Percentiles rank a stretch among this genome's conserved stretches.
Conservation (phyloP, 2,888 invertebrate genomes). For the Abrostola triplasia region DNA sequence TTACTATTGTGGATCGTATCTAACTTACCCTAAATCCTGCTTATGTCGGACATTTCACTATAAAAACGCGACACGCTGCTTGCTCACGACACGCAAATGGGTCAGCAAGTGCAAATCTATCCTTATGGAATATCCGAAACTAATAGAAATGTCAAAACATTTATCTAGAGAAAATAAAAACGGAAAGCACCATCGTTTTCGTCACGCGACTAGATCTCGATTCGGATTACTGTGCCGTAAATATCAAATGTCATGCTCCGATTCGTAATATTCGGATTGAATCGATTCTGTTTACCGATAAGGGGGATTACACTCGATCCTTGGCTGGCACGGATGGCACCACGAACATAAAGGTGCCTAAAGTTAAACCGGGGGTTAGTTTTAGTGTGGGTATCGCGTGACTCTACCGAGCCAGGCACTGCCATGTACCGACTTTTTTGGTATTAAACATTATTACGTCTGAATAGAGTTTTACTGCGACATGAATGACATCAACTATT, state of each 20-base stretch:
- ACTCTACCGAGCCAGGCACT: conserved; percentile 70
- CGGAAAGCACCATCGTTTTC: conserved; percentile 69
- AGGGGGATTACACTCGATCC: conserved; percentile 82
- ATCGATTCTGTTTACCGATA: conserved; percentile 86
- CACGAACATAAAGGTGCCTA: conserved; percentile 77
- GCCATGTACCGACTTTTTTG: conserved; percentile 73
- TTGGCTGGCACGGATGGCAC: conserved; percentile 83
- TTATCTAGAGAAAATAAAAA: conserved; percentile 72
- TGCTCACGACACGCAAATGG: not conserved
- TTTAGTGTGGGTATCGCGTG: conserved; percentile 78
- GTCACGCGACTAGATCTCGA: conserved; percentile 82
- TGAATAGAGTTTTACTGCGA: conserved; percentile 72
- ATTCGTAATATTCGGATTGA: conserved; percentile 86
- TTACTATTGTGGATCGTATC: not conserved
- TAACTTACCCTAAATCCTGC: not conserved
- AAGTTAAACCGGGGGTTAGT: conserved; percentile 74
- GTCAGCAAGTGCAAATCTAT: not conserved
- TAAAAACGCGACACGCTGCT: not conserved
- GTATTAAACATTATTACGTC: conserved; percentile 65
- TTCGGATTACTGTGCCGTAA: conserved; percentile 84
- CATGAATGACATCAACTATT: conserved; percentile 64
- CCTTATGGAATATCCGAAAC: conserved; percentile 26
- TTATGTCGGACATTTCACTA: not conserved
- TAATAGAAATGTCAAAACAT: conserved; percentile 63
- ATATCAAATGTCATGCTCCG: conserved; percentile 86